These are phyloP conservation scores for Xenotilapia longispinis DNA, from an alignment of 2,113 vertebrate genomes.

Conservation along the genomic window DNA sequence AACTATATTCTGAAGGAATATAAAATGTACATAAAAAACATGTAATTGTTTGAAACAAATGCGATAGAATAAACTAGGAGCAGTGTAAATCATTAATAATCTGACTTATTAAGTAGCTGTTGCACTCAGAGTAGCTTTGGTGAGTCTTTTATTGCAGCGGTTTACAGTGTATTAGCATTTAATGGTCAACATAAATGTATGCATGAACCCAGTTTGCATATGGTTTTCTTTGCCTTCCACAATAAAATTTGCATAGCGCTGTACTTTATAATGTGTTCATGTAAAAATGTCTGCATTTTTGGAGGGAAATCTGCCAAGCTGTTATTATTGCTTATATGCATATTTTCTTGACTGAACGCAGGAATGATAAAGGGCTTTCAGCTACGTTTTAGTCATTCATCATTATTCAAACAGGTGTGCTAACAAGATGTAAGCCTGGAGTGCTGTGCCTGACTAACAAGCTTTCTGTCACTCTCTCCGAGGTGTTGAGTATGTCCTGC, in stretches of 20 bases:
- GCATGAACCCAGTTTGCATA: not conserved
- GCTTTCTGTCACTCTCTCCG: conserved; percentile 5
- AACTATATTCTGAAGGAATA: not conserved
- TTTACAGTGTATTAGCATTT: not conserved
- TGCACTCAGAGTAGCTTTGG: not conserved
- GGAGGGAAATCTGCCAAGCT: conserved; percentile 4
- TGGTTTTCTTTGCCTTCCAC: not conserved
- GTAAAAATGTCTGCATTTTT: not conserved
- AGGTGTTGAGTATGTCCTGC: conserved; percentile 1
- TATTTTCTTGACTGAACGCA: conserved; percentile 28
- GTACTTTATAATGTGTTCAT: not conserved
- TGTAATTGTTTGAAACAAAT: not conserved
- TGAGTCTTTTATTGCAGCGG: not conserved
- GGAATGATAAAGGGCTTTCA: conserved; percentile 33
- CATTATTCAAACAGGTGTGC: conserved; percentile 6
- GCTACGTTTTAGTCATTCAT: conserved; percentile 52
- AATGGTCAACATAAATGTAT: not conserved
- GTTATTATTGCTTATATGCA: not conserved
- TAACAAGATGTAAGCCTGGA: conserved; percentile 42
- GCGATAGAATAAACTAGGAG: not conserved
- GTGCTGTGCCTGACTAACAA: conserved; percentile 39
- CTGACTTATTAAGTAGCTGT: not conserved
- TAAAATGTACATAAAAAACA: not conserved
- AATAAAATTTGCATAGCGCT: not conserved
- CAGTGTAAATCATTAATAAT: not conserved